Base-by-base conservation (phyloP, 2,797 vertebrate species). In the Toxotes lorentzi region DNA sequence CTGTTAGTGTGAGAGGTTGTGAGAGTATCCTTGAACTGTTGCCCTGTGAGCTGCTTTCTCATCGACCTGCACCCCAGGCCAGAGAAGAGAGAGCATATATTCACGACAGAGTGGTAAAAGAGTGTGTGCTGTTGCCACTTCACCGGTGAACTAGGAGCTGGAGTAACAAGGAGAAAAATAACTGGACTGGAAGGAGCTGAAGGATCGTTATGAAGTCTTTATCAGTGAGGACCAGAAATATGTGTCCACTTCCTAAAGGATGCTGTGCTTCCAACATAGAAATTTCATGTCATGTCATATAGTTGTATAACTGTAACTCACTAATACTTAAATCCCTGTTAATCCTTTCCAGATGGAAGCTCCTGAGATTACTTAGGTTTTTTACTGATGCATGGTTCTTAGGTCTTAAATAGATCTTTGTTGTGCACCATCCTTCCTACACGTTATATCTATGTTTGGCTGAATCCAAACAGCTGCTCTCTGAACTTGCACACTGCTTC, bases 1-100 rank as follows among this genome's bases (percentile, higher is more conserved):
- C 67, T 71, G 76, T 79, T 58, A 53, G 54, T 73, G 59, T 67
- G 79, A 82, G 66, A 79, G 79, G 47, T 77, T 79, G 71, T 76
- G 79, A 89, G 81, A 80, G 43, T 73, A 51, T 30, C 8, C 2
- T 43, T 83, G 78, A 68, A 61, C 24, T 1, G 32, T n/a, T 81
- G 73, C 75, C 67, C 41, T 53, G 62, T 34, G 48, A 23, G 60
- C 56, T 47, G 72, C 74, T 72, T 79, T 83, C 59, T 66, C 62
- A 16, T 40, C 34, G 1, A 84, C 62, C 40, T 72, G 47, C 50
- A 65, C 23, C 54, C 53, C 2, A 23, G 79, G 43, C 41, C 61
- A 51, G 43, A 58, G 54, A 70, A 73, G 30, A 61, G 14, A 30
- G n/a, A 30, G 2, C 1, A 2, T 78, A 47, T 61, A 9, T 61